Conservation (phyloP, 37 sponge, comb jelly and placozoan species). For the Bolinopsis microptera region DNA sequence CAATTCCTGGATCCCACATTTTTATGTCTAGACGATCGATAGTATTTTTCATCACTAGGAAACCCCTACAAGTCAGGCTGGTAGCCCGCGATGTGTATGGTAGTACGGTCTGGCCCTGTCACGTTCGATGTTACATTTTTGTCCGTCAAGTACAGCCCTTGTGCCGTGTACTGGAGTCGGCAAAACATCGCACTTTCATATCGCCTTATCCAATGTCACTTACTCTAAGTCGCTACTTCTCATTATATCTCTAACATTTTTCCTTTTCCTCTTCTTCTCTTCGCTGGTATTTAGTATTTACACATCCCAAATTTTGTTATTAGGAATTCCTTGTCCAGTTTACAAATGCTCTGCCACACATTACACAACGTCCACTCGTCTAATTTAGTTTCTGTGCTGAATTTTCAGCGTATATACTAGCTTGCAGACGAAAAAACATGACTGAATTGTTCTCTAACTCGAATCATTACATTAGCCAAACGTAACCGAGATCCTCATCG, state of each 20-base stretch:
- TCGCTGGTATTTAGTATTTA: background rate
- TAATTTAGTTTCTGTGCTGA: background rate
- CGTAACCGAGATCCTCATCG: background rate
- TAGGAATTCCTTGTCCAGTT: background rate
- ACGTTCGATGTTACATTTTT: background rate
- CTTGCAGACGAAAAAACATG: background rate
- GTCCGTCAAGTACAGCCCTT: background rate
- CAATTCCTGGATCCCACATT: background rate
- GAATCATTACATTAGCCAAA: background rate
- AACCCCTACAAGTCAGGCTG: background rate
- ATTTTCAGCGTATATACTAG: background rate
- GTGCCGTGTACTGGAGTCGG: background rate
- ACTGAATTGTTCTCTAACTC: background rate
- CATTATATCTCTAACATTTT: too few relatives aligned
- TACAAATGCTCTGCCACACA: background rate
- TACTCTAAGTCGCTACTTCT: background rate
- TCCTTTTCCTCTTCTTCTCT: too few relatives aligned
- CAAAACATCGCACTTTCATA: background rate
- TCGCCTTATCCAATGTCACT: background rate
- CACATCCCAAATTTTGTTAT: background rate
- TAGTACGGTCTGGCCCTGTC: background rate
- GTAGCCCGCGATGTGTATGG: background rate
- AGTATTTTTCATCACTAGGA: background rate
- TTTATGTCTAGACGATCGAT: background rate
- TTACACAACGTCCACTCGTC: background rate